Conservation (phyloP, 2,797 vertebrate species). For the Danio aesculapii region DNA sequence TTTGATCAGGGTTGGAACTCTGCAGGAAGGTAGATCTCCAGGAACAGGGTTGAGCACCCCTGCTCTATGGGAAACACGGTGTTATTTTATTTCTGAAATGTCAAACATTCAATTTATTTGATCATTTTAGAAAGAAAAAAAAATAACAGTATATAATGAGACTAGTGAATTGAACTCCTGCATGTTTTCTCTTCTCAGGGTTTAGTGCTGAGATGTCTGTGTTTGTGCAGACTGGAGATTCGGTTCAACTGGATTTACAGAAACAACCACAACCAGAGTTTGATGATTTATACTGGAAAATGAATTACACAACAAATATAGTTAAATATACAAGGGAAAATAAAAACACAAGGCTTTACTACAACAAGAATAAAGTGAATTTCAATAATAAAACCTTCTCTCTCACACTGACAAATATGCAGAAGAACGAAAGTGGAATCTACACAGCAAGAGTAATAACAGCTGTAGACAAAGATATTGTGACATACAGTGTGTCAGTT, state of each 20-base stretch:
- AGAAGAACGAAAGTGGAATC: conserved; percentile 26
- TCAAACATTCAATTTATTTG: no score
- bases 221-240: conserved; percentile 40
- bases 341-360: rapidly evolving
- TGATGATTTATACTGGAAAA: background rate
- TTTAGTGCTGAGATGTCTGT: background rate
- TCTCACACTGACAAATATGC: conserved; percentile 53
- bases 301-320: background rate
- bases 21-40: no score
- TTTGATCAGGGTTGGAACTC: no score
- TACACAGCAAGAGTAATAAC: conserved; percentile 16
- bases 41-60: no score
- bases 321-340: rapidly evolving
- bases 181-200: background rate
- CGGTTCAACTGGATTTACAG: conserved; percentile 28
- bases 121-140: no score
- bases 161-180: no score
- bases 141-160: no score
- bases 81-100: no score
- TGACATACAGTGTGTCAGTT: no score
- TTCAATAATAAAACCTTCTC: background rate
- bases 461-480: background rate
- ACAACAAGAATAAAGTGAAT: background rate
- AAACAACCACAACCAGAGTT: rapidly evolving
- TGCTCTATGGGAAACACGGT: no score